Conservation (phyloP, 1,140 invertebrate species). For the Hyles vespertilio region DNA sequence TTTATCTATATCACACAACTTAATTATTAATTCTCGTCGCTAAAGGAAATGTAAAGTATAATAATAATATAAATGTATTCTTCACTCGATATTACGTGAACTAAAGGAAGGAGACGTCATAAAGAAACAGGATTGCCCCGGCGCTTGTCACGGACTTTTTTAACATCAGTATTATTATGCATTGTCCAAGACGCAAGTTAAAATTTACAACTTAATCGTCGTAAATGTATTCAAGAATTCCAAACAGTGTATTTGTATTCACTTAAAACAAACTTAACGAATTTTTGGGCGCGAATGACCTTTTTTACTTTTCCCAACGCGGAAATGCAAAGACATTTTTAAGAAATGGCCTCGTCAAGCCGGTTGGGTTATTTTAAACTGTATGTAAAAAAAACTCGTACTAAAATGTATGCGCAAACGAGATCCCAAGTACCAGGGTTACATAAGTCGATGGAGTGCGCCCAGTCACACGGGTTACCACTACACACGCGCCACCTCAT, state of each 20-base stretch:
- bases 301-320: slow-evolving; percentile 65
- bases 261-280: slow-evolving; percentile 30
- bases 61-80: too few relatives aligned
- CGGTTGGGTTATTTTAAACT: slow-evolving; percentile 65
- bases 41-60: too few relatives aligned
- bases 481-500: slow-evolving; percentile 38
- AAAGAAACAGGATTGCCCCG: too few relatives aligned
- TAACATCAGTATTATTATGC: background rate
- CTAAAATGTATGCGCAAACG: slow-evolving; percentile 70
- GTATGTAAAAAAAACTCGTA: slow-evolving; percentile 58
- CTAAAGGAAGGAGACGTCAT: too few relatives aligned
- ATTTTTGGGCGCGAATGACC: slow-evolving; percentile 68
- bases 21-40: too few relatives aligned
- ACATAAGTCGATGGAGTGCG: slow-evolving; percentile 49
- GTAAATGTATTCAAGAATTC: slow-evolving; percentile 39
- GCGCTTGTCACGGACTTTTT: too few relatives aligned
- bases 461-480: slow-evolving; percentile 47
- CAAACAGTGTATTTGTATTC: slow-evolving; percentile 45
- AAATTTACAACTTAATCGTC: slow-evolving; percentile 34
- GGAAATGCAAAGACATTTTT: slow-evolving; percentile 70
- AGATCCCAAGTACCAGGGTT: slow-evolving; percentile 66
- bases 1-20: too few relatives aligned
- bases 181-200: slow-evolving; percentile 8
- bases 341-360: slow-evolving; percentile 60
- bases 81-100: too few relatives aligned